phyloP scores from a whole-genome alignment of 2,113 vertebrate genomes.

The Crocuta crocuta region DNA sequence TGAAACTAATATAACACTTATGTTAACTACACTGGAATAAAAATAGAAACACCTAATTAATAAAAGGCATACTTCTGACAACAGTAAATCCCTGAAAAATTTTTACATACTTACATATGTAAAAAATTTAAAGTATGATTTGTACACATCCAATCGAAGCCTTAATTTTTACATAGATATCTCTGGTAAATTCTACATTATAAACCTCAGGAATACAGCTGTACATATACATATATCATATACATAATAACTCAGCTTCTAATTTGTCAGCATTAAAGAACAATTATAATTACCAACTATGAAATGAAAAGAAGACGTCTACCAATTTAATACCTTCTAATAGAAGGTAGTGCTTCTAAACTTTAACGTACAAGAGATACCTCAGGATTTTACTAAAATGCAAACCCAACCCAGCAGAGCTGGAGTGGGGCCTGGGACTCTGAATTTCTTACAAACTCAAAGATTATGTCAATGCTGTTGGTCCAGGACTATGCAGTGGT shows the following conservation, averaged over 20 bases:
- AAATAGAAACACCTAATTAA: neutral
- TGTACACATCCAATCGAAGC: neutral
- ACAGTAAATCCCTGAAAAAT: neutral
- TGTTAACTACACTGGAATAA: neutral
- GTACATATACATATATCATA: neutral
- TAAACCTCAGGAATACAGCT: neutral
- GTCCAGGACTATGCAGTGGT: neutral
- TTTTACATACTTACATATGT: neutral
- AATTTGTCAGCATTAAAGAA: neutral
- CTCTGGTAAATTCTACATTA: neutral
- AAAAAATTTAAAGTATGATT: neutral
- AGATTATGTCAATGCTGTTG: neutral
- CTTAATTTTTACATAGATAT: neutral
- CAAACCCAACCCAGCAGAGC: neutral
- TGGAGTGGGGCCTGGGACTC: neutral
- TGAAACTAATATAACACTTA: neutral
- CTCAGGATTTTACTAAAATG: constrained; percentile 27
- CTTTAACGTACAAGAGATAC: neutral
- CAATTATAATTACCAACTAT: neutral
- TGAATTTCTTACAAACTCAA: neutral
- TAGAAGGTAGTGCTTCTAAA: neutral
- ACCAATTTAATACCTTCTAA: neutral
- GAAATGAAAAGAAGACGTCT: constrained; percentile 22
- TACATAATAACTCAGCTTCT: neutral
- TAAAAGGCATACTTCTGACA: neutral